Evolutionary conservation across 2,888 invertebrate genomes (phyloP).

Genomic region (Antheraea yamamai): DNA sequence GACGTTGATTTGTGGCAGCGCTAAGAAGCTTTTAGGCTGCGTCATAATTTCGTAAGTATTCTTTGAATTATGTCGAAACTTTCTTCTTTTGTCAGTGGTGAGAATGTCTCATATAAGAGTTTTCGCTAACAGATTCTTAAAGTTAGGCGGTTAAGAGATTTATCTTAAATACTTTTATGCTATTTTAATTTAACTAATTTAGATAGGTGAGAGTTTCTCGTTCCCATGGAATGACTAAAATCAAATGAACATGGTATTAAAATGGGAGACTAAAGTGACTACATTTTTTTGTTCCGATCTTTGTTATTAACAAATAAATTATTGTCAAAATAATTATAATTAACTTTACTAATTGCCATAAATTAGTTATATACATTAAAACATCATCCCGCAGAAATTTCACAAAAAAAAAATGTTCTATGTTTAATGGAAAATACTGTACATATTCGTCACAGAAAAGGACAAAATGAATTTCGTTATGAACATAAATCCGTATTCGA

Average conservation of each 20-base stretch:
- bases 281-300: neutral
- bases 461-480: constrained; percentile 28
- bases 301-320: neutral
- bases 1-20: constrained; percentile 49
- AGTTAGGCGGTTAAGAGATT: constrained; percentile 4
- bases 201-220: neutral
- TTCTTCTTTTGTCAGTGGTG: constrained; percentile 17
- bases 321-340: neutral
- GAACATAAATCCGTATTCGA: constrained; percentile 67
- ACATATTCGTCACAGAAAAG: neutral
- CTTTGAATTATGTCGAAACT: constrained; percentile 40
- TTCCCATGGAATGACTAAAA: neutral
- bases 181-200: constrained; percentile 1
- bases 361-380: neutral
- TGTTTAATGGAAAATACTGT: neutral
- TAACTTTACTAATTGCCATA: neutral
- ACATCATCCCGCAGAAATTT: neutral
- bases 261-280: neutral
- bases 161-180: constrained; percentile 2
- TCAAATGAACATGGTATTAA: neutral
- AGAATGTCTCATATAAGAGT: constrained; percentile 21
- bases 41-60: constrained; percentile 48
- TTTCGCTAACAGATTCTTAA: constrained; percentile 7
- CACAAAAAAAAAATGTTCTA: neutral
- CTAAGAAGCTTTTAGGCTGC: constrained; percentile 55